phyloP scores from a whole-genome alignment of 2,888 invertebrate genomes.

The Iphiclides podalirius region DNA sequence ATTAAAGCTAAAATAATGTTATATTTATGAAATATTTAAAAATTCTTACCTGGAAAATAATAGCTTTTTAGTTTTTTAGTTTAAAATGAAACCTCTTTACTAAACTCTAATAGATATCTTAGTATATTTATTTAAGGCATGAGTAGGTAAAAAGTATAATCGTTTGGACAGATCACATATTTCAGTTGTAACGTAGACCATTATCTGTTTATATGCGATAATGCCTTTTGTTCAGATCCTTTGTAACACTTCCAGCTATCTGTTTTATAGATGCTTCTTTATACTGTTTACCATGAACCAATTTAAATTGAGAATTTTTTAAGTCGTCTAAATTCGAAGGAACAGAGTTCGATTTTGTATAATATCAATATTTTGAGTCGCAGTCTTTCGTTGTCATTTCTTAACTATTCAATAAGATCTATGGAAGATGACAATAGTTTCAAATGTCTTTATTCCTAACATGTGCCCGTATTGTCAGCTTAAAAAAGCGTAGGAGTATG shows the following conservation, averaged over 20 bases:
- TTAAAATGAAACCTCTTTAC: too few relatives aligned
- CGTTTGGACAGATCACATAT: conserved; percentile 6
- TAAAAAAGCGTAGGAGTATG: conserved; percentile 53
- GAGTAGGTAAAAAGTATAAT: neutral
- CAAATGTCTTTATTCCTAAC: conserved; percentile 71
- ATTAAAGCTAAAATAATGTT: too few relatives aligned
- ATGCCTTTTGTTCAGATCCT: conserved; percentile 65
- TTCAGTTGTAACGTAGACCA: conserved; percentile 34
- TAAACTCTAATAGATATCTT: conserved; percentile 22
- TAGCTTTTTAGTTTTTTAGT: too few relatives aligned
- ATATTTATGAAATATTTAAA: too few relatives aligned
- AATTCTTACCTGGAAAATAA: too few relatives aligned
- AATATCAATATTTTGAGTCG: conserved; percentile 23
- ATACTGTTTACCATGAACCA: conserved; percentile 40
- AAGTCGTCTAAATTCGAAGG: conserved; percentile 25
- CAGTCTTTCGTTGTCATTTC: conserved; percentile 38
- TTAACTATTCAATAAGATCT: conserved; percentile 45
- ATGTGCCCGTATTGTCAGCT: conserved; percentile 56
- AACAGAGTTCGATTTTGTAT: conserved; percentile 36
- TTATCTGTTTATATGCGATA: conserved; percentile 53
- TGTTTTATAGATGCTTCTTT: conserved; percentile 68
- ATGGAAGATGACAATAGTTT: conserved; percentile 68
- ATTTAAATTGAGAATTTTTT: conserved; percentile 8
- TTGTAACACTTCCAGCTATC: conserved; percentile 63
- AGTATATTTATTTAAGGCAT: conserved; percentile 4